phyloP scores from a whole-genome alignment of 2,888 invertebrate species.

The Patella caerulea region DNA sequence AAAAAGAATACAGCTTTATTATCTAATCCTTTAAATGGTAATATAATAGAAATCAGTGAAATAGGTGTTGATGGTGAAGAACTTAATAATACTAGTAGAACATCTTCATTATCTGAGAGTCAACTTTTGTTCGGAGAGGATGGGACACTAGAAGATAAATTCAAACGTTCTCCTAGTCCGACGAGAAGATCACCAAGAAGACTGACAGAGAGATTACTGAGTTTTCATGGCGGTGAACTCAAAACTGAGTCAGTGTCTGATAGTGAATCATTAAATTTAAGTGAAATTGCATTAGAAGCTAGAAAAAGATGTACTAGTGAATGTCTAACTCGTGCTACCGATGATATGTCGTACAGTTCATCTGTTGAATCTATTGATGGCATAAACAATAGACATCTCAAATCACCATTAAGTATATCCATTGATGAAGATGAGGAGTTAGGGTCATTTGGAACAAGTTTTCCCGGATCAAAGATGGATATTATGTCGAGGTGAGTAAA shows the following conservation, averaged over 20 bases:
- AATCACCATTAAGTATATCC: slow-evolving; percentile 52
- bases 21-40: not conserved
- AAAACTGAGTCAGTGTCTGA: not conserved
- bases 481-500: slow-evolving; percentile 47
- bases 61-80: not conserved
- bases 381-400: slow-evolving; percentile 30
- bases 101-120: slow-evolving; percentile 13
- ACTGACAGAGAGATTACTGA: not conserved
- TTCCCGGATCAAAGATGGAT: slow-evolving; percentile 45
- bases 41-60: not conserved
- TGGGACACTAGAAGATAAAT: slow-evolving; percentile 27
- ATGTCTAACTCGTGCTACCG: slow-evolving; percentile 56
- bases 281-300: slow-evolving; percentile 37
- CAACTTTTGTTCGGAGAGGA: slow-evolving; percentile 38
- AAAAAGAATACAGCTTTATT: slow-evolving; percentile 24
- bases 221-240: not conserved
- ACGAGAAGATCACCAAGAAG: slow-evolving; percentile 18
- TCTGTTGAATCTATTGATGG: slow-evolving; percentile 49
- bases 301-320: slow-evolving; percentile 60
- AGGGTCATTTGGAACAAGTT: slow-evolving; percentile 32
- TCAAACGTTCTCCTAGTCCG: slow-evolving; percentile 30
- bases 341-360: slow-evolving; percentile 39
- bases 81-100: not conserved
- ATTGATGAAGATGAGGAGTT: slow-evolving; percentile 46
- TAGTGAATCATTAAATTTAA: slow-evolving; percentile 4